These are phyloP conservation scores for Torymus aiolomorphi DNA, from an alignment of 2,888 invertebrate species.

Conservation along the genomic window DNA sequence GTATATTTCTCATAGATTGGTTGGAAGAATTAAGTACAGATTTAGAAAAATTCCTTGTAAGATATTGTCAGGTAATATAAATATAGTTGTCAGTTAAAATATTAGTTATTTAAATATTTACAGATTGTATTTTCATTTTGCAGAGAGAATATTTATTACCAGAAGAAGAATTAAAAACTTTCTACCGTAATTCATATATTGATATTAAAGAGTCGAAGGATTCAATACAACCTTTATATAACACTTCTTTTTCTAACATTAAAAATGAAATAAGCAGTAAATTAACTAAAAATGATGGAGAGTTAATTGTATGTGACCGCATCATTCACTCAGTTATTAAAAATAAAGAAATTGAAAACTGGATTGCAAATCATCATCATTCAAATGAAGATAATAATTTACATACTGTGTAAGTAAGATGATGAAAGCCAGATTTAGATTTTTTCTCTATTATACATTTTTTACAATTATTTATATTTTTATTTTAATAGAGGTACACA, in stretches of 20 bases:
- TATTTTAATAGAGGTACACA: conserved; percentile 64
- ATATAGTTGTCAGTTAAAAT: background rate
- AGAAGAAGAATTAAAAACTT: background rate
- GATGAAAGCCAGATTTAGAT: background rate
- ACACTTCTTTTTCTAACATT: background rate
- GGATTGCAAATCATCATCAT: conserved; percentile 55
- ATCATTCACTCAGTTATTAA: conserved; percentile 65
- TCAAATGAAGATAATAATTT: conserved; percentile 43
- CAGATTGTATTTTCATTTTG: background rate
- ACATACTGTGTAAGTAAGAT: conserved; percentile 57
- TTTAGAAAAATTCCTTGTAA: conserved; percentile 60
- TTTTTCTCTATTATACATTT: background rate
- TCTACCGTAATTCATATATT: background rate
- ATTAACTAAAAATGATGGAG: conserved; percentile 25
- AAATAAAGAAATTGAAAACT: conserved; percentile 60
- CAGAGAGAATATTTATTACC: conserved; percentile 5
- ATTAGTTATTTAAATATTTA: background rate
- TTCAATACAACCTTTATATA: background rate
- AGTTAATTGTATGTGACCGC: conserved; percentile 60
- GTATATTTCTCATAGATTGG: conserved; percentile 74
- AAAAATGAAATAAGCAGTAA: conserved; percentile 14
- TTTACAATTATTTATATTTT: conserved; percentile 11
- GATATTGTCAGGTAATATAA: conserved; percentile 56
- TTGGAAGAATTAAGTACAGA: conserved; percentile 58
- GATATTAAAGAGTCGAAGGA: background rate